phyloP scores from a whole-genome alignment of 64 coral and sea anemone genomes.

The Platygyra sinensis region DNA sequence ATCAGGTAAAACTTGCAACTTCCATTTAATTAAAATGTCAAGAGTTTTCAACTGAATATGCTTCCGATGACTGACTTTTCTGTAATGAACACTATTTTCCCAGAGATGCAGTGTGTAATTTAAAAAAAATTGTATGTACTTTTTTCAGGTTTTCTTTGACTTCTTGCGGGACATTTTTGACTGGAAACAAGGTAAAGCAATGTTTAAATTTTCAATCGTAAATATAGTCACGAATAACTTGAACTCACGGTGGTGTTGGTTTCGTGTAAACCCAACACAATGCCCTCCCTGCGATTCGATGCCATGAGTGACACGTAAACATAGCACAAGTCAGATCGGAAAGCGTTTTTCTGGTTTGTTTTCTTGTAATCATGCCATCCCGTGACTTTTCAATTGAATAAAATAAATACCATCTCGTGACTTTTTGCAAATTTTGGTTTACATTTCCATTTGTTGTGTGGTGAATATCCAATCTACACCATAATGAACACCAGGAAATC shows the following conservation, averaged over 20 bases:
- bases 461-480: too few relatives aligned
- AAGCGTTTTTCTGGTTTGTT: not conserved
- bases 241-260: not conserved
- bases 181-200: constrained; percentile 53
- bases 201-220: not conserved
- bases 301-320: constrained; percentile 22
- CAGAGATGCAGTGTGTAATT: not conserved
- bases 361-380: not conserved
- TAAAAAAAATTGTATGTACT: not conserved
- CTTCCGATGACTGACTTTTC: not conserved
- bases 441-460: not conserved
- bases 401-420: not conserved
- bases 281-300: not conserved
- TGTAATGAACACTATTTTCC: not conserved
- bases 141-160: constrained; percentile 65
- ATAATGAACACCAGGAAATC: not conserved
- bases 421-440: not conserved
- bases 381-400: not conserved
- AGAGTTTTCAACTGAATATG: not conserved
- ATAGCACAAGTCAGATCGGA: not conserved
- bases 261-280: constrained; percentile 17
- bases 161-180: constrained; percentile 58
- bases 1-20: constrained; percentile 25
- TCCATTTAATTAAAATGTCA: not conserved
- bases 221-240: not conserved